Evolutionary conservation across 2,797 vertebrate species (phyloP), one percentile per base, ranked within the genome.

Genomic region (Ammospiza maritima): DNA sequence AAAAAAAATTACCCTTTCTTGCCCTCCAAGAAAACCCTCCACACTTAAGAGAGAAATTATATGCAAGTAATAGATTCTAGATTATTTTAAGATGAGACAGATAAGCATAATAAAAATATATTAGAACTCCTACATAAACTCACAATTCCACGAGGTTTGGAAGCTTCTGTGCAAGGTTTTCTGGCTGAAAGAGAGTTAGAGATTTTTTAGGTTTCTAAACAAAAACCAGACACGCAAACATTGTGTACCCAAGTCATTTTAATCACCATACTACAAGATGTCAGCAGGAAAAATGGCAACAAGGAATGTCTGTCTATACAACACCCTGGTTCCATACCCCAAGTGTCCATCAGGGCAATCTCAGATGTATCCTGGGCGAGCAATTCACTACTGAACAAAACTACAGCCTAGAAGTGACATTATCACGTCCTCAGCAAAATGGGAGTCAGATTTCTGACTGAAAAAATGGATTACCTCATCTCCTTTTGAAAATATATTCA

Each of bases 71-170:
- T 73, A 66, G 36, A 89, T 69, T 87, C 44, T 66, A 85, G 32
- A 94, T 61, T 88, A 71, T 65, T 70, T 87, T 71, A 77, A 89
- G 44, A 50, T 66, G 61, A 88, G 54, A 96, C 61, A 3, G 62
- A 88, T 84, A 87, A 96, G 26, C 56, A 51, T 65, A 85, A 61
- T 84, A 80, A 85, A 94, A 86, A 86, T 72, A 70, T 89, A 90
- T 95, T 80, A 64, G 73, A 90, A 97, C 85, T 92, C 86, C 85
- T 93, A 71, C 88, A 83, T 83, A 96, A 88, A 99, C 99, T 99
- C 97, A 99, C 99, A 99, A 96, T 98, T 99, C 99, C 96, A 99
- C 98, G 77, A 99, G 98, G 97, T 99, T 99, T 95, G 99, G 99
- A 88, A 99, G 99, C 97, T 99, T 99, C 98, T 99, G 99, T 87